phyloP scores from a whole-genome alignment of 2,113 vertebrate species.

The Pavo muticus region DNA sequence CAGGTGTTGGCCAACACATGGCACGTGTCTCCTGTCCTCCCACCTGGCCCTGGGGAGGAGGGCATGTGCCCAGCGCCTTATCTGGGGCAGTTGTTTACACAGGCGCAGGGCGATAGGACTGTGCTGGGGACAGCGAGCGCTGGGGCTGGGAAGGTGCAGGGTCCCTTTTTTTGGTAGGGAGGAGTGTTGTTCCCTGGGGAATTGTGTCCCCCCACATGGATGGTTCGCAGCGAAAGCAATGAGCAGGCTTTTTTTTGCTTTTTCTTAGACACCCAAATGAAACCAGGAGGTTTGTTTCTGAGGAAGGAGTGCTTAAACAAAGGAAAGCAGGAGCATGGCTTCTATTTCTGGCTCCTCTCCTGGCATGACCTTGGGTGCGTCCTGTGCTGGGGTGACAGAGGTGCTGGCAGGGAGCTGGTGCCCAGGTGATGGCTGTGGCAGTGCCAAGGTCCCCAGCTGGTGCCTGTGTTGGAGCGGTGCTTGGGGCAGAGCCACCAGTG shows the following conservation, averaged over 20 bases:
- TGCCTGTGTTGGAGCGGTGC: not conserved
- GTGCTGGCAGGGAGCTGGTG: not conserved
- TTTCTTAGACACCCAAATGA: not conserved
- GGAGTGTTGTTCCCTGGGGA: not conserved
- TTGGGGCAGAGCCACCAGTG: not conserved
- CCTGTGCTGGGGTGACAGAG: not conserved
- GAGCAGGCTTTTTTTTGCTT: not conserved
- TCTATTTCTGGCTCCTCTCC: conserved; percentile 63
- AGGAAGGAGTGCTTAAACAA: conserved; percentile 26
- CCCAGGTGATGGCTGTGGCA: not conserved
- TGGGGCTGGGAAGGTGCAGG: not conserved
- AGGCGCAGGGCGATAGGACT: not conserved
- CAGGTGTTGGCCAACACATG: not conserved
- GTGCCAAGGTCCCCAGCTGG: not conserved
- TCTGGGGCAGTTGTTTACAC: fast-evolving
- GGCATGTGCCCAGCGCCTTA: fast-evolving
- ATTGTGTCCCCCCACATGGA: fast-evolving
- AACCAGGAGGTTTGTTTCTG: conserved; percentile 14
- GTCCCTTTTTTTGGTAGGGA: not conserved
- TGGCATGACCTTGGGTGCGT: conserved; percentile 17
- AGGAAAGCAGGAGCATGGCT: conserved; percentile 1
- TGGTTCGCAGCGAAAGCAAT: fast-evolving
- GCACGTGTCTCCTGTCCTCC: not conserved
- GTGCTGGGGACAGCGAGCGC: not conserved
- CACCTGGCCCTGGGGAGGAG: not conserved